Percentiles rank a stretch among this genome's conserved stretches.
Conservation (phyloP, 2,113 vertebrate species). For the Neodon shergylaensis region DNA sequence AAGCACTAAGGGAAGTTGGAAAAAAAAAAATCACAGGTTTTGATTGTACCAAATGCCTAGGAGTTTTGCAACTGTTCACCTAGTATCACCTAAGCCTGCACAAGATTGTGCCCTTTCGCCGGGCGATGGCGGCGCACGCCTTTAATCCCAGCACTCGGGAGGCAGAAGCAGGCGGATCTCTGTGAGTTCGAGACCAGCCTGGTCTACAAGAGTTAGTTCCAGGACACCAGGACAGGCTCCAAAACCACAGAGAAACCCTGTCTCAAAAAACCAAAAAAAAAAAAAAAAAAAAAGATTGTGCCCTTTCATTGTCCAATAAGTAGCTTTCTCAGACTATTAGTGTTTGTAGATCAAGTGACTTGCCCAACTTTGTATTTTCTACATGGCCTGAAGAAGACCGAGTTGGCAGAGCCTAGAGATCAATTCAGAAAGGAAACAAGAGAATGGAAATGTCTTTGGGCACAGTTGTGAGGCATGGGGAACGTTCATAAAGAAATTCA, state of each 20-base stretch:
- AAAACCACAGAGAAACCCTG: no score
- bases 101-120: slow-evolving; percentile 41
- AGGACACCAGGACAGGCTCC: no score
- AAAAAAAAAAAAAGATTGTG: no score
- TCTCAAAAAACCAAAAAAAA: no score
- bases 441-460: slow-evolving; percentile 8
- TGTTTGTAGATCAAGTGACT: slow-evolving; percentile 31
- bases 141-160: no score
- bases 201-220: no score
- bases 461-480: not conserved
- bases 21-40: slow-evolving; percentile 3
- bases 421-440: slow-evolving; percentile 11
- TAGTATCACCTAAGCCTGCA: slow-evolving; percentile 48
- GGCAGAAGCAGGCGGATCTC: no score
- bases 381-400: slow-evolving; percentile 1
- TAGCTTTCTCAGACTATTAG: slow-evolving; percentile 44
- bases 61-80: slow-evolving; percentile 22
- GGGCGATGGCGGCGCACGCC: no score
- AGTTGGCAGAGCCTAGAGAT: not conserved
- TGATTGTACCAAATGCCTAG: slow-evolving; percentile 21
- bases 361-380: slow-evolving; percentile 10
- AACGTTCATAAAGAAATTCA: not conserved
- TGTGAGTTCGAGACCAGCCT: no score
- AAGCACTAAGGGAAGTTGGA: slow-evolving; percentile 36
- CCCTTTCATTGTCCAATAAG: slow-evolving; percentile 10